Conservation (phyloP, 2,113 vertebrate species). For the Rhipidura dahli region DNA sequence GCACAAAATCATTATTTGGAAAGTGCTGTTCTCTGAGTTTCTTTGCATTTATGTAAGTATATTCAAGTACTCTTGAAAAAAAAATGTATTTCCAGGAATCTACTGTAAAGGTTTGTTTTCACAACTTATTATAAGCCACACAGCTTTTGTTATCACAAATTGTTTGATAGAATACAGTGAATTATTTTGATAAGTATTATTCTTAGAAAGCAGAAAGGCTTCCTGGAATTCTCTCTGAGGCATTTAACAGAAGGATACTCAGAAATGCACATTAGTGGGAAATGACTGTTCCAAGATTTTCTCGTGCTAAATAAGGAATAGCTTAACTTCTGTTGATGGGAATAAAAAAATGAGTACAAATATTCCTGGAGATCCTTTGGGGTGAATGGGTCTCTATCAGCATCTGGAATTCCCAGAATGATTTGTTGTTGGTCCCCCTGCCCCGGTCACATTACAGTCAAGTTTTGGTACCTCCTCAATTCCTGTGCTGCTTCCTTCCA, state of each 20-base stretch:
- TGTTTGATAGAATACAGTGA: not conserved
- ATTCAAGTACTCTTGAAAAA: not conserved
- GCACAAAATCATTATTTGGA: not conserved
- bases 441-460: not conserved
- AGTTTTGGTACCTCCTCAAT: not conserved
- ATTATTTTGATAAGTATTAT: slow-evolving; percentile 31
- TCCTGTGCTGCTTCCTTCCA: not conserved
- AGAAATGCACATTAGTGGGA: not conserved
- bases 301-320: not conserved
- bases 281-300: not conserved
- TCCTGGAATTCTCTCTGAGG: slow-evolving; percentile 57
- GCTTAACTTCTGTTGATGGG: not conserved
- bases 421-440: not conserved
- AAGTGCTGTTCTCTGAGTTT: not conserved
- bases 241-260: not conserved
- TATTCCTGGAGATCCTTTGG: not conserved
- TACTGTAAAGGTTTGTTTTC: not conserved
- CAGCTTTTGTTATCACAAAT: not conserved
- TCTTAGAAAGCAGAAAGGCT: slow-evolving; percentile 65
- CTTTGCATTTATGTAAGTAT: not conserved
- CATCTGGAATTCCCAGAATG: not conserved
- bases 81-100: slow-evolving; percentile 1
- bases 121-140: not conserved
- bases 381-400: not conserved
- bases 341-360: not conserved